phyloP scores from a whole-genome alignment of 23 tunicate species.

The Ciona savignyi region DNA sequence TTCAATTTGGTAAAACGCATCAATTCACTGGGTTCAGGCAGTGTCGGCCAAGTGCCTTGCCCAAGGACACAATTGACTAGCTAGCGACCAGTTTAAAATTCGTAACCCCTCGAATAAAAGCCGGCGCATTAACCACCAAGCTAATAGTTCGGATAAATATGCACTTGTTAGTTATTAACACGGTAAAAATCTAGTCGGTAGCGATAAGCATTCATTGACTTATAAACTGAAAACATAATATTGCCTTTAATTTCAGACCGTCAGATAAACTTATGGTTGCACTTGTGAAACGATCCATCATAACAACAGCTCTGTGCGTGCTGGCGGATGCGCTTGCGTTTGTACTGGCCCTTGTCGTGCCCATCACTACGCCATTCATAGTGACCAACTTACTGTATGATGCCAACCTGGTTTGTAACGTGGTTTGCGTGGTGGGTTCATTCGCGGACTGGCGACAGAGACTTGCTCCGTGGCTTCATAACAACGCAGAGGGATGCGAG shows the following conservation, averaged over 20 bases:
- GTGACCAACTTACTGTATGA: conserved; percentile 51
- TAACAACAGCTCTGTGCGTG: conserved; percentile 64
- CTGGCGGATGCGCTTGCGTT: conserved; percentile 67
- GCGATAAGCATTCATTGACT: no score
- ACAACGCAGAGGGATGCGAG: neutral
- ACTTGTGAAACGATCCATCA: conserved; percentile 56
- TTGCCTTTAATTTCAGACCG: conserved; percentile 15
- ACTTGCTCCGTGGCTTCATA: conserved; percentile 32
- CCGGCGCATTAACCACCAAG: no score
- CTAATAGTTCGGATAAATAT: no score
- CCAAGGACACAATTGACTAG: no score
- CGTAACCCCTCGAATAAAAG: no score
- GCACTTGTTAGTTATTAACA: no score
- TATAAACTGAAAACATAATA: no score
- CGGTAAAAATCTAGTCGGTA: neutral
- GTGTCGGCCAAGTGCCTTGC: no score
- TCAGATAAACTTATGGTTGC: conserved; percentile 45
- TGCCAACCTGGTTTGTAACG: conserved; percentile 71
- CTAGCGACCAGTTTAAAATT: no score
- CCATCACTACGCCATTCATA: conserved; percentile 31
- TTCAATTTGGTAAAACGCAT: no score
- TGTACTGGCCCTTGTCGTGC: conserved; percentile 33
- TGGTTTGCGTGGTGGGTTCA: conserved; percentile 65
- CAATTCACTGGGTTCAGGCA: no score
- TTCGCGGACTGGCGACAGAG: conserved; percentile 81